phyloP scores from a whole-genome alignment of 2,888 invertebrate genomes.

The Chesias legatella region DNA sequence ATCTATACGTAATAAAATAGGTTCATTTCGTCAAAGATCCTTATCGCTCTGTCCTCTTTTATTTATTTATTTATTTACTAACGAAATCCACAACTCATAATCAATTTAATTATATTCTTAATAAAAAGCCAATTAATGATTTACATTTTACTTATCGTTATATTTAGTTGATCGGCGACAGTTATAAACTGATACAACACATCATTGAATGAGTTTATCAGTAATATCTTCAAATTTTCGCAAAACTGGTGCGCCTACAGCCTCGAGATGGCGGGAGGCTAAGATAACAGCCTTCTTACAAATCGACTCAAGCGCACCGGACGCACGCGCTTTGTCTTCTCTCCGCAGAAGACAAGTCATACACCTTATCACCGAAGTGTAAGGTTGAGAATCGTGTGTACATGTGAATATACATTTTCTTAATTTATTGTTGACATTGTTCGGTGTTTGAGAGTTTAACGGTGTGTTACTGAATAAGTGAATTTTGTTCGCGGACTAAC shows the following conservation, averaged over 20 bases:
- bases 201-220: not conserved
- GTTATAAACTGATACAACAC: no score
- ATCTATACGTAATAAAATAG: no score
- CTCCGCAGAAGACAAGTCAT: constrained; percentile 1
- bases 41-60: no score
- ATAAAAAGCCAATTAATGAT: no score
- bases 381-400: constrained; percentile 3
- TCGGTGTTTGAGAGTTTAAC: constrained; percentile 12
- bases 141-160: no score
- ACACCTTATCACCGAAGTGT: constrained; percentile 5
- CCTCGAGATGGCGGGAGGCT: constrained; percentile 34
- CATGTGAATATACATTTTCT: constrained; percentile 6
- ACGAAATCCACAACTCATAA: no score
- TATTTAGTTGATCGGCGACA: no score
- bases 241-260: constrained; percentile 31
- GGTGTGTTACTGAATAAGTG: constrained; percentile 5
- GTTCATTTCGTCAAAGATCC: no score
- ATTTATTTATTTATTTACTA: no score
- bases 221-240: constrained; percentile 1
- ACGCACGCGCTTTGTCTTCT: constrained; percentile 49
- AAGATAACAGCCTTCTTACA: constrained; percentile 61
- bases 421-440: constrained; percentile 12
- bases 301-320: constrained; percentile 61
- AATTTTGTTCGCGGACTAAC: constrained; percentile 5
- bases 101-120: no score